Percentiles rank a stretch among this genome's conserved stretches.
Conservation (phyloP, 2,888 invertebrate genomes). For the Mechanitis mazaeus region DNA sequence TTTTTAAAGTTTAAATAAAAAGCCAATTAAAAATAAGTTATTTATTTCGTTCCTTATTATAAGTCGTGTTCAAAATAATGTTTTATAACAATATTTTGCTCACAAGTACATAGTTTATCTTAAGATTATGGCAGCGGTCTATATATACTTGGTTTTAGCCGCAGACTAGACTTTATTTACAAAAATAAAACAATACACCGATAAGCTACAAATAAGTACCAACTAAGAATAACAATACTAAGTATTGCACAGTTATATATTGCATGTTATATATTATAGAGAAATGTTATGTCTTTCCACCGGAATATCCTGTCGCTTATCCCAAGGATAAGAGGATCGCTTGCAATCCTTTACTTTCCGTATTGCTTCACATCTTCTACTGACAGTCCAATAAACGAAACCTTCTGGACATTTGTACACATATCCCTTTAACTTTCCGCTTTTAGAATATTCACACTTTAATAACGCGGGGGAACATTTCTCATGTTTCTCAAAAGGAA, state of each 20-base stretch:
- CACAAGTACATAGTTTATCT: slow-evolving; percentile 52
- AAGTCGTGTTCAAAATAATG: slow-evolving; percentile 71
- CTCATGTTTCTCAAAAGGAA: slow-evolving; percentile 78
- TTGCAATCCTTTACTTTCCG: slow-evolving; percentile 79
- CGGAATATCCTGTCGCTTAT: slow-evolving; percentile 75
- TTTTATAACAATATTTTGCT: slow-evolving; percentile 54
- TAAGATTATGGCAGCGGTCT: slow-evolving; percentile 57
- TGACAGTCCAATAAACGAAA: slow-evolving; percentile 86
- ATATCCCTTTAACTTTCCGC: slow-evolving; percentile 78
- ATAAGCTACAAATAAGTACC: not conserved
- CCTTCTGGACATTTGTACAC: slow-evolving; percentile 86
- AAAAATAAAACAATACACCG: slow-evolving; percentile 10
- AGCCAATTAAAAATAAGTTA: slow-evolving; percentile 36
- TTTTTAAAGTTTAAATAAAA: slow-evolving; percentile 30
- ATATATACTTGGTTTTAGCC: slow-evolving; percentile 19
- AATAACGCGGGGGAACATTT: slow-evolving; percentile 84
- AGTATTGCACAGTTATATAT: not conserved
- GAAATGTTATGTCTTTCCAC: slow-evolving; percentile 73
- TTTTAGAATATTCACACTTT: slow-evolving; percentile 78
- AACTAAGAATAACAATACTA: not conserved
- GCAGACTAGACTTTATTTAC: slow-evolving; percentile 34
- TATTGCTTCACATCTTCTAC: slow-evolving; percentile 83
- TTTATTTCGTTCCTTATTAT: slow-evolving; percentile 39
- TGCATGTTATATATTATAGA: slow-evolving; percentile 32
- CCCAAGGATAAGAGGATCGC: slow-evolving; percentile 57